Conservation (phyloP, 2,113 vertebrate genomes). For the Cyrtonyx montezumae region DNA sequence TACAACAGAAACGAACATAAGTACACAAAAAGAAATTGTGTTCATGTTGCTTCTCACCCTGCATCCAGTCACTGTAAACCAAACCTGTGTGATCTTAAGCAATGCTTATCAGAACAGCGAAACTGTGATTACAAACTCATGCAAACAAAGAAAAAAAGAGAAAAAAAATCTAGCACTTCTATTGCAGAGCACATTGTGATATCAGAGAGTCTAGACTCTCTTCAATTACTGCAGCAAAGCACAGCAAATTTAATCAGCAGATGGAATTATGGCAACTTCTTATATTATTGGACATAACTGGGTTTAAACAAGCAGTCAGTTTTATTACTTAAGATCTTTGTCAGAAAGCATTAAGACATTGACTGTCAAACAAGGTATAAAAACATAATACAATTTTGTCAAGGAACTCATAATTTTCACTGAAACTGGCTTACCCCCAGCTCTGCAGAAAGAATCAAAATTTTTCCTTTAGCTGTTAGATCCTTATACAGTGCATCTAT, state of each 20-base stretch:
- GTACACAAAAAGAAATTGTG: not conserved
- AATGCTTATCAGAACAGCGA: not conserved
- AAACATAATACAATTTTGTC: not conserved
- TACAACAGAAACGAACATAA: not conserved
- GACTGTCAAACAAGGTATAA: not conserved
- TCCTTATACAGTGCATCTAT: constrained; percentile 97
- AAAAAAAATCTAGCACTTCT: not conserved
- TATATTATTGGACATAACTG: not conserved
- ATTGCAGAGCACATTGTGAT: not conserved
- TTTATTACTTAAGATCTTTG: not conserved
- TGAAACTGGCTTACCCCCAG: constrained; percentile 83
- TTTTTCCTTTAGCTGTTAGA: constrained; percentile 93
- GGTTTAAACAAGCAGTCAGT: not conserved
- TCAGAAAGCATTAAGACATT: not conserved
- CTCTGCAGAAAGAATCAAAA: constrained; percentile 91
- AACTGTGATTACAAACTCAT: not conserved
- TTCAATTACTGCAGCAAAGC: not conserved
- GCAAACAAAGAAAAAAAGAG: not conserved
- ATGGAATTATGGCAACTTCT: not conserved
- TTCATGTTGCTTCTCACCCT: not conserved
- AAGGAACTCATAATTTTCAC: not conserved
- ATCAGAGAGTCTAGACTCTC: not conserved
- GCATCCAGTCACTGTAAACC: not conserved
- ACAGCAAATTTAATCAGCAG: not conserved
- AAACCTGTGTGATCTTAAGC: not conserved